These are phyloP conservation scores for Pteruthius melanotis DNA, from an alignment of 2,113 vertebrate genomes.

Conservation along the genomic window DNA sequence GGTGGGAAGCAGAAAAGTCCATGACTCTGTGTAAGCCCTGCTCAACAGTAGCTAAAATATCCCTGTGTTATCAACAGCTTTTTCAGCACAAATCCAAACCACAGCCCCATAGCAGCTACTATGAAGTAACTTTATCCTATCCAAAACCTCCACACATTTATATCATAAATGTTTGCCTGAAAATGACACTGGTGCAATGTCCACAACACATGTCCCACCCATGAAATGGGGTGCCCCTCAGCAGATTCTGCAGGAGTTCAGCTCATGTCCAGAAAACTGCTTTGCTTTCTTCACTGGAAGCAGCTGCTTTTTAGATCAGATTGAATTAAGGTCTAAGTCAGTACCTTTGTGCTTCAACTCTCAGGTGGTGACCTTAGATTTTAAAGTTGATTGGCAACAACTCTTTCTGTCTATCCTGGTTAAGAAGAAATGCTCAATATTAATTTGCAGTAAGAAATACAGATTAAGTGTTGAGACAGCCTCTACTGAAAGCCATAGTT, in stretches of 20 bases:
- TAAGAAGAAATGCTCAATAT: constrained; percentile 2
- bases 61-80: background rate
- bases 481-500: background rate
- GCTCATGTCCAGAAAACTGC: background rate
- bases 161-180: background rate
- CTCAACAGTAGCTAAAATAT: background rate
- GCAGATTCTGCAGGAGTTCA: background rate
- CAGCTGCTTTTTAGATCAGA: background rate
- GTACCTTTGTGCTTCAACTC: background rate
- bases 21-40: background rate
- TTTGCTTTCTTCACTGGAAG: background rate
- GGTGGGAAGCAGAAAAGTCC: background rate
- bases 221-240: background rate
- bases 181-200: background rate
- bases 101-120: too few species aligned
- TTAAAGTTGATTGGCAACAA: background rate
- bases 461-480: background rate
- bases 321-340: background rate
- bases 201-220: background rate
- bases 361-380: background rate
- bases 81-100: background rate
- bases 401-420: background rate
- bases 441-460: background rate
- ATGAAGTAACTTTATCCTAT: background rate
- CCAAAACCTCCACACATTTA: background rate